Evolutionary conservation across 2,888 invertebrate genomes (phyloP).

Genomic region (Drepanosiphum platanoidis): DNA sequence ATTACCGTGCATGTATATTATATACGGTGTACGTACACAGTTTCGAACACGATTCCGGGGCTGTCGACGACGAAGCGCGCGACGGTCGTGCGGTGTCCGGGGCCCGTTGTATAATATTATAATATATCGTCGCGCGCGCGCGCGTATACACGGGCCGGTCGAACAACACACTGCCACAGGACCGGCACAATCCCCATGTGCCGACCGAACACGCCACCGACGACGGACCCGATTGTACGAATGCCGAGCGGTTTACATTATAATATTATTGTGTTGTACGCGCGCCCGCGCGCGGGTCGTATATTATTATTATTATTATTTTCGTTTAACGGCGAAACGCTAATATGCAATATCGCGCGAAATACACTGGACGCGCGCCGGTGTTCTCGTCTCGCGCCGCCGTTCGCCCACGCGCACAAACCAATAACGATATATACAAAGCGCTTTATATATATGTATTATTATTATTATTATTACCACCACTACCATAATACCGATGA

Average conservation of each 20-base stretch:
- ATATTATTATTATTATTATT: not conserved
- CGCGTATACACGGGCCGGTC: not conserved
- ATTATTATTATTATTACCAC: slow-evolving; percentile 17
- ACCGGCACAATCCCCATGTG: not conserved
- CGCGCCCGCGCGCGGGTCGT: not conserved
- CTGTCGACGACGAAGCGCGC: too few species aligned
- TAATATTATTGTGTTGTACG: not conserved
- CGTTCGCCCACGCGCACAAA: not conserved
- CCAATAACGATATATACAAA: not conserved
- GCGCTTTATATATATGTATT: not conserved
- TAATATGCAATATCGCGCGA: not conserved
- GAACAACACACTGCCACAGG: too few species aligned
- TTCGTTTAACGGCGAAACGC: not conserved
- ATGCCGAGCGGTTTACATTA: not conserved
- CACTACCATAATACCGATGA: not conserved
- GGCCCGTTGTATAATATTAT: too few species aligned
- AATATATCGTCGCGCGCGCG: too few species aligned
- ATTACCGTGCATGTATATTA: too few species aligned
- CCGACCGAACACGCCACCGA: not conserved
- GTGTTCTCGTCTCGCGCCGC: not conserved
- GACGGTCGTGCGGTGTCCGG: too few species aligned
- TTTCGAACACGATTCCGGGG: too few species aligned
- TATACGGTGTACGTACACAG: too few species aligned
- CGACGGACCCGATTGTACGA: not conserved
- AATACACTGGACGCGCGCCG: not conserved